Evolutionary conservation across 2,888 invertebrate genomes (phyloP).

Genomic region (Pycnomerus fuliginosus): DNA sequence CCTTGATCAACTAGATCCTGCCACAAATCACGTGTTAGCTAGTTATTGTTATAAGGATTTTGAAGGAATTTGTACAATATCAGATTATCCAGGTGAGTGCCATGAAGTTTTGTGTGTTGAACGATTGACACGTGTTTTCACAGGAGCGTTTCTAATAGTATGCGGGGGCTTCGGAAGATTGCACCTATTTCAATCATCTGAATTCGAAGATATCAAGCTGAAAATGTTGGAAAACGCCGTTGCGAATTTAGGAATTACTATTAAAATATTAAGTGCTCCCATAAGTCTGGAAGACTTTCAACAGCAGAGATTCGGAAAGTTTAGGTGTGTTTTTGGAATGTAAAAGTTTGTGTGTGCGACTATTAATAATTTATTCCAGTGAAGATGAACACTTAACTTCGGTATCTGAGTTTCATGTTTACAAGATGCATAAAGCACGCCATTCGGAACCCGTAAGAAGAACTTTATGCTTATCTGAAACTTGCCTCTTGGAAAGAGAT

Average conservation of each 20-base stretch:
- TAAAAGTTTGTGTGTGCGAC: constrained; percentile 1
- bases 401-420: constrained; percentile 92
- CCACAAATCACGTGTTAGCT: constrained; percentile 78
- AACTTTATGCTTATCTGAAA: constrained; percentile 91
- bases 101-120: background rate
- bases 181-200: constrained; percentile 85
- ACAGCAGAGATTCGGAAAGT: constrained; percentile 87
- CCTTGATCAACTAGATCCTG: constrained; percentile 87
- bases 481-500: constrained; percentile 94
- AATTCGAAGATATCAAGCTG: constrained; percentile 83
- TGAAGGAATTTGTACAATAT: constrained; percentile 75
- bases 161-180: constrained; percentile 89
- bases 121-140: constrained; percentile 13
- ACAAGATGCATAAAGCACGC: constrained; percentile 81
- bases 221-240: constrained; percentile 82
- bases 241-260: constrained; percentile 76
- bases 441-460: constrained; percentile 84
- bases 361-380: constrained; percentile 56
- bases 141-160: constrained; percentile 84
- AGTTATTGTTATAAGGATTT: constrained; percentile 86
- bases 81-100: constrained; percentile 72
- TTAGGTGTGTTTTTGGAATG: constrained; percentile 62
- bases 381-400: constrained; percentile 95
- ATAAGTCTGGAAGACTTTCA: constrained; percentile 86
- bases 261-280: constrained; percentile 75